Base-by-base conservation (phyloP, 2,888 invertebrate genomes). In the Teleiodes luculella region DNA sequence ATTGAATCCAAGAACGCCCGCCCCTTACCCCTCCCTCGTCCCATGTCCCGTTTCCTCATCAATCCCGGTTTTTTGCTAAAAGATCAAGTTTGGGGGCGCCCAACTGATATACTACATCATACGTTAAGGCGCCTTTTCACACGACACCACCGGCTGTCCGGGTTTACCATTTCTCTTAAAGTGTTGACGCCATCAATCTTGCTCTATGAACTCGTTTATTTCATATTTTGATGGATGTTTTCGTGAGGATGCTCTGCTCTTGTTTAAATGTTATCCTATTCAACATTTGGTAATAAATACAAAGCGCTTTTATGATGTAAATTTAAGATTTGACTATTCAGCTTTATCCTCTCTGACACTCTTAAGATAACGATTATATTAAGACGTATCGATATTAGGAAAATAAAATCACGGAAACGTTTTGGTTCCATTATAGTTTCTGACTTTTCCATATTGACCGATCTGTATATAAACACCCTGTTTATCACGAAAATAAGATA, bases 51-150 rank as follows among this genome's bases (percentile, higher is more conserved):
- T 57, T 46, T 33, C 53, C 61, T 64, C 67, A 69, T 72, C 68
- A 72, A 71, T 72, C 70, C 74, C 66, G 58, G 64, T 66, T 75
- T 74, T 78, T 77, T 74, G 65, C 74, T 56, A 62, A 64, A 63
- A 68, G 66, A 70, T 73, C 69, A 68, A 70, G 66, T 72, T 64
- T 61, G 61, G 58, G 62, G 62, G 57, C 61, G 64, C 57, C 69
- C 49, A 66, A 67, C 63, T 66, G 68, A 69, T 69, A 66, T 60
- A 62, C 58, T 60, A 57, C 62, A 59, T 57, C 65, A 61, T 65
- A 68, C 53, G 69, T 68, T 68, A 64, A 60, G 60, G 54, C 58
- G 54, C 48, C 61, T 63, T 64, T 69, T 68, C 63, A 68, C 54
- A 56, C 52, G 57, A 63, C 58, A 57, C 62, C 59, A 64, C 62